Evolutionary conservation across 2,797 vertebrate species (phyloP).

Genomic region (Poecile montanus): DNA sequence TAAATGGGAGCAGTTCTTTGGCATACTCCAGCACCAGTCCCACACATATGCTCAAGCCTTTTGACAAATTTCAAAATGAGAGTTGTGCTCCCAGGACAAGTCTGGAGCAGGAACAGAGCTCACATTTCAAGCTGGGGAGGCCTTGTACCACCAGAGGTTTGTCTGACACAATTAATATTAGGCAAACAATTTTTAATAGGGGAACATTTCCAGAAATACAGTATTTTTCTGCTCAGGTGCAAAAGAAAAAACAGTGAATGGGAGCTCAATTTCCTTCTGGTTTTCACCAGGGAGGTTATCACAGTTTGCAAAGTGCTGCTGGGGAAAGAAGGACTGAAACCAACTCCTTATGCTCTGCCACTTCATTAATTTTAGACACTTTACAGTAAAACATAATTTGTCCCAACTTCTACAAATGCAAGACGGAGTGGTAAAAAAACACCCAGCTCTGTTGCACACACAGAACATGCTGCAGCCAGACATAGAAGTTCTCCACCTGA

Average conservation of each 20-base stretch:
- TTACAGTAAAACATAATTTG: conserved; percentile 20
- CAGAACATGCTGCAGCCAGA: background rate
- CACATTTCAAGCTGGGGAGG: background rate
- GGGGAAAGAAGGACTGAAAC: background rate
- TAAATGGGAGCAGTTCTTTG: background rate
- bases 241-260: background rate
- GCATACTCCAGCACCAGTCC: background rate
- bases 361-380: conserved; percentile 23
- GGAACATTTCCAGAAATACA: background rate
- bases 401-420: background rate
- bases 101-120: background rate
- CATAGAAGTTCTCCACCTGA: conserved; percentile 12
- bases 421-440: background rate
- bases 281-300: background rate
- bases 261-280: background rate
- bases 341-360: background rate
- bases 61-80: background rate
- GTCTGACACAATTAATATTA: background rate
- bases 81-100: background rate
- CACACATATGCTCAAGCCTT: fast-evolving
- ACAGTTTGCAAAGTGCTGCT: background rate
- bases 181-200: background rate
- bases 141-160: fast-evolving
- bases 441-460: background rate
- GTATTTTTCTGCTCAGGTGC: background rate